Base-by-base conservation (phyloP, 2,888 invertebrate genomes). In the Syritta pipiens region DNA sequence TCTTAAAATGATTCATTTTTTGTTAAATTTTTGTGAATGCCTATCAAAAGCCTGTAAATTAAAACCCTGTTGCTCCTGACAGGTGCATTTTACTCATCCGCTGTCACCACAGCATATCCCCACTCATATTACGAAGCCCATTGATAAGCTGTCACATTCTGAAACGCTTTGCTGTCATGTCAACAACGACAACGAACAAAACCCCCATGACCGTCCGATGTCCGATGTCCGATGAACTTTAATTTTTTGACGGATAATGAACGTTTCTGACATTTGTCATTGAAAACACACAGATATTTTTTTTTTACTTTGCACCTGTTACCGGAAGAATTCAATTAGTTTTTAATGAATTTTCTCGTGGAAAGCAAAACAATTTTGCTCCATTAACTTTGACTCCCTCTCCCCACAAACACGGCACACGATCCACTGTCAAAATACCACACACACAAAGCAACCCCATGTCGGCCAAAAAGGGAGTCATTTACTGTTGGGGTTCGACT, bases 231-330 rank as follows among this genome's bases (percentile, higher is more conserved):
- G 22, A 5, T 19, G 19, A 49, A 59, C 14, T 32, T 0, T 24
- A n/a, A n/a, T n/a, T n/a, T n/a, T 22, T 48, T 53, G 37, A 46
- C 57, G n/a, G 44, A 17, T 12, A 35, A 12, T n/a, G 46, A 40
- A 68, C 67, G 44, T 40, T 65, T 53, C 22, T 77, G 71, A 77
- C 71, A 71, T 65, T 65, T 77, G 76, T 69, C 69, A 48, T 76
- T 20, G 24, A 26, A 10, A 7, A 14, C 20, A 26, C 7, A 44
- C 24, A 35, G 19, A n/a, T n/a, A n/a, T n/a, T n/a, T n/a, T n/a
- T n/a, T n/a, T n/a, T n/a, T n/a, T n/a, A n/a, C n/a, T n/a, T 55
- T 62, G 30, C 77, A 71, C 77, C 71, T 71, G 77, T 59, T 32
- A 6, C 51, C 35, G 26, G 40, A 48, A 55, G 51, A 60, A 77